Base-by-base conservation (phyloP, 1,140 invertebrate species). In the Drosophila nasuta region DNA sequence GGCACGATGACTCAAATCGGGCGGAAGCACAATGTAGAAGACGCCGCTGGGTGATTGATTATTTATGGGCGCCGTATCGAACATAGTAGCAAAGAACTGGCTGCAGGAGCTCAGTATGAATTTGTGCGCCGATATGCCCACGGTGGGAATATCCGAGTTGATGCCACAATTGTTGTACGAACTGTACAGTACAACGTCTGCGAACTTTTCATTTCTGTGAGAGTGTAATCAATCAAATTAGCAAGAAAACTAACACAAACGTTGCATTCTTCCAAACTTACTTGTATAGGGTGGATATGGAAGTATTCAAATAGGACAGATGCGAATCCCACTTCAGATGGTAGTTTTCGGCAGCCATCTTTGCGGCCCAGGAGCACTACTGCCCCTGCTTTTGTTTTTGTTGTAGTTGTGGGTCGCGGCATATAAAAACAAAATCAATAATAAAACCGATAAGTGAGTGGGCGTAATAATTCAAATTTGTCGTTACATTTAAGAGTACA, bases 311-410 rank as follows among this genome's bases (percentile, higher is more conserved):
- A 93, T 97, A 96, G 20, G 95, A 94, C 77, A 95, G 95, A 93
- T 97, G 96, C 64, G 96, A 97, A 91, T 96, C 96, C 96, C 96
- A 97, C 94, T 97, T 97, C 13, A 97, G 93, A 92, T 97, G 96
- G 92, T 97, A 97, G 80, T 96, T 97, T 91, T 97, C 96, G 76
- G 95, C 92, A 68, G 91, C 85, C 89, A 92, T 92, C 30, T 75
- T 64, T 60, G 57, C 13, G 81, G 68, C 65, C 54, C 57, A 45
- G 25, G 11, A 60, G 72, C 43, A 56, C 35, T 49, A 17, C 60
- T 38, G 15, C 54, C 58, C 17, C 68, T 57, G 35, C 25, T 11
- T 28, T 11, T 28, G 35, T 20, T 25, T 0, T 43, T 28, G 46
- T 25, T 35, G 48, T 58, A 8, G 33, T 38, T 38, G 2, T 25